A percentile compares a stretch with the other conserved stretches of the same genome.
These are phyloP conservation scores for Halocynthia roretzi DNA, from an alignment of 23 tunicate genomes.

Conservation along the genomic window DNA sequence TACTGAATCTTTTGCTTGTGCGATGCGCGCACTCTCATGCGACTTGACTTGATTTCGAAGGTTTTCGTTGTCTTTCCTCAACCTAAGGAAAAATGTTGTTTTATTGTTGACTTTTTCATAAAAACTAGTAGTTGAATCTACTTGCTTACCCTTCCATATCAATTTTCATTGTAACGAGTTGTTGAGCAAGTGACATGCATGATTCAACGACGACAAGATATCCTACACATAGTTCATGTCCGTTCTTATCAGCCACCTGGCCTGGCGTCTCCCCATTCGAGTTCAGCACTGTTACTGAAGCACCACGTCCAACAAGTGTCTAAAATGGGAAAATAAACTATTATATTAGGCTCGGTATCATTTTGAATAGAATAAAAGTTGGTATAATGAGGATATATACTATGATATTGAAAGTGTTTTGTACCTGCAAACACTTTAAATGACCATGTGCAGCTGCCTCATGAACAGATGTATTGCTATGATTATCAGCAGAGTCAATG, in stretches of 20 bases:
- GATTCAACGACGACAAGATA: conserved; percentile 96
- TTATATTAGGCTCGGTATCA: conserved; percentile 2
- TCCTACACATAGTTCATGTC: conserved; percentile 72
- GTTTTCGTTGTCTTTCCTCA: conserved; percentile 15
- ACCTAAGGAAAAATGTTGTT: neutral
- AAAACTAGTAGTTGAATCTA: neutral
- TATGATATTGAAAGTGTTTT: neutral
- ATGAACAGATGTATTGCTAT: conserved; percentile 76
- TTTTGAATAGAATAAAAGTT: neutral
- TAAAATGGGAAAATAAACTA: conserved; percentile 3
- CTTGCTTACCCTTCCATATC: conserved; percentile 64
- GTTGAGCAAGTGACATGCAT: conserved; percentile 91
- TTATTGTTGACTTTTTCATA: neutral
- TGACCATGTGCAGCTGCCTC: conserved; percentile 82
- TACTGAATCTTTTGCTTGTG: conserved; percentile 16
- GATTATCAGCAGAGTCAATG: conserved; percentile 59
- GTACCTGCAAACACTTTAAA: conserved; percentile 65
- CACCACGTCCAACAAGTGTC: conserved; percentile 81
- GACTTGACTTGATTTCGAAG: conserved; percentile 7
- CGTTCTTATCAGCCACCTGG: conserved; percentile 79
- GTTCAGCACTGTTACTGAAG: conserved; percentile 78
- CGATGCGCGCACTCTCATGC: neutral
- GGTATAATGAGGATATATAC: neutral
- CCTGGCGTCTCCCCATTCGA: conserved; percentile 88
- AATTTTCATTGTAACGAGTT: conserved; percentile 52